These are phyloP conservation scores for Cichlasoma orientale DNA, from an alignment of 2,797 vertebrate species.

Conservation along the genomic window DNA sequence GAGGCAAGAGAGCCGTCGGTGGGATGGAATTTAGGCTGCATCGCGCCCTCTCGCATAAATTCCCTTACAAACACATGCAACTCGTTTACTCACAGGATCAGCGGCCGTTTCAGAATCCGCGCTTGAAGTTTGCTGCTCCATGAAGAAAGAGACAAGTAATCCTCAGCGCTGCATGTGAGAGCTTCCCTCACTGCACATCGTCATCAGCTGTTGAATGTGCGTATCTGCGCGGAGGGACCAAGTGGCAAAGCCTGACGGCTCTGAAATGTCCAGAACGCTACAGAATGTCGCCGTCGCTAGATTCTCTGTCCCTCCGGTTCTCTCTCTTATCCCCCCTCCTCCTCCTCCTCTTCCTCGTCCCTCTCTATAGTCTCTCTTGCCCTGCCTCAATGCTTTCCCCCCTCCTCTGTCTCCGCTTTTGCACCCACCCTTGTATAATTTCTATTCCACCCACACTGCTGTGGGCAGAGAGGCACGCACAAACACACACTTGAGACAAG, in stretches of 20 bases:
- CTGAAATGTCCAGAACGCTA: slow-evolving; percentile 57
- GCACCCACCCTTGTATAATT: slow-evolving; percentile 83
- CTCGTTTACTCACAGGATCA: slow-evolving; percentile 67
- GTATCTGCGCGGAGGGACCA: slow-evolving; percentile 26
- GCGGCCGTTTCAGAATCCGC: slow-evolving; percentile 71
- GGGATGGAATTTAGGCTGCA: slow-evolving; percentile 15
- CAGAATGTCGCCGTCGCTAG: slow-evolving; percentile 64
- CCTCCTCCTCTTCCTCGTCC: slow-evolving; percentile 30
- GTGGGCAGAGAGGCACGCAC: slow-evolving; percentile 74
- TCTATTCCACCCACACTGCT: slow-evolving; percentile 84
- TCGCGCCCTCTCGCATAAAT: slow-evolving; percentile 9
- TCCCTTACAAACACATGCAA: slow-evolving; percentile 15
- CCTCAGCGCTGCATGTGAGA: slow-evolving; percentile 69
- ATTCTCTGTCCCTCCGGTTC: slow-evolving; percentile 57
- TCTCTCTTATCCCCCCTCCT: slow-evolving; percentile 33
- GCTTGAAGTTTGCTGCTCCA: slow-evolving; percentile 84
- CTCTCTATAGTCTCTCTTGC: slow-evolving; percentile 45
- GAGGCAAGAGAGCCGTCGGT: neutral
- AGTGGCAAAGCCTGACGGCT: slow-evolving; percentile 52
- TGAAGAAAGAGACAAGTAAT: slow-evolving; percentile 74
- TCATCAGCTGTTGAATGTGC: slow-evolving; percentile 62
- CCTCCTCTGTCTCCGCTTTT: slow-evolving; percentile 68
- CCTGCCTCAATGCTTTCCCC: slow-evolving; percentile 53
- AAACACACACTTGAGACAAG: slow-evolving; percentile 64
- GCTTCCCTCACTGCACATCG: slow-evolving; percentile 63